Evolutionary conservation across 2,888 invertebrate genomes (phyloP).

Genomic region (Euspilapteryx auroguttella): DNA sequence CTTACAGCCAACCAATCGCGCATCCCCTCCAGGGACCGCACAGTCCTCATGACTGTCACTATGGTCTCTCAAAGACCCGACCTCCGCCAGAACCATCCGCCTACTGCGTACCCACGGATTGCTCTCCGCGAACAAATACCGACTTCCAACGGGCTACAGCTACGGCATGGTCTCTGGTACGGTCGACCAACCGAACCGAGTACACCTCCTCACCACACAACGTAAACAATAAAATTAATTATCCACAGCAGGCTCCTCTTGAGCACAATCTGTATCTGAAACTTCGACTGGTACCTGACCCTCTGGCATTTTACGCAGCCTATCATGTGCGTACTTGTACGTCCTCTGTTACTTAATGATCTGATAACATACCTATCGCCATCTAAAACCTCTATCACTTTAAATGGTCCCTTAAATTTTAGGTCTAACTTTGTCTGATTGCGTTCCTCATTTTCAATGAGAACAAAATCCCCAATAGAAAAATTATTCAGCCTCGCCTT

Average conservation of each 20-base stretch:
- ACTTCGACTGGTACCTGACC: background rate
- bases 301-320: slow-evolving; percentile 2
- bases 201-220: too few species aligned
- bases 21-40: too few species aligned
- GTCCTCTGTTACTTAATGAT: slow-evolving; percentile 1
- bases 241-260: too few species aligned
- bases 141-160: slow-evolving; percentile 1
- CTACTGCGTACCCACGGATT: slow-evolving; percentile 3
- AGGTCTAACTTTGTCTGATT: too few species aligned
- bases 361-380: background rate
- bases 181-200: background rate
- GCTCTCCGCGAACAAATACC: slow-evolving; percentile 1
- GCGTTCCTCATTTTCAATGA: too few species aligned
- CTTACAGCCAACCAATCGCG: too few species aligned
- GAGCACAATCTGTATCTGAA: background rate
- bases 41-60: too few species aligned
- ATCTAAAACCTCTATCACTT: background rate
- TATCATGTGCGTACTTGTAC: slow-evolving; percentile 4
- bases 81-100: slow-evolving; percentile 2
- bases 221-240: too few species aligned
- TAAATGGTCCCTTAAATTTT: background rate
- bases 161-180: background rate
- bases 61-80: background rate
- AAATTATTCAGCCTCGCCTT: too few species aligned
- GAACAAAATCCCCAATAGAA: too few species aligned